phyloP scores from a whole-genome alignment of 2,797 vertebrate genomes.

The Morus bassanus region DNA sequence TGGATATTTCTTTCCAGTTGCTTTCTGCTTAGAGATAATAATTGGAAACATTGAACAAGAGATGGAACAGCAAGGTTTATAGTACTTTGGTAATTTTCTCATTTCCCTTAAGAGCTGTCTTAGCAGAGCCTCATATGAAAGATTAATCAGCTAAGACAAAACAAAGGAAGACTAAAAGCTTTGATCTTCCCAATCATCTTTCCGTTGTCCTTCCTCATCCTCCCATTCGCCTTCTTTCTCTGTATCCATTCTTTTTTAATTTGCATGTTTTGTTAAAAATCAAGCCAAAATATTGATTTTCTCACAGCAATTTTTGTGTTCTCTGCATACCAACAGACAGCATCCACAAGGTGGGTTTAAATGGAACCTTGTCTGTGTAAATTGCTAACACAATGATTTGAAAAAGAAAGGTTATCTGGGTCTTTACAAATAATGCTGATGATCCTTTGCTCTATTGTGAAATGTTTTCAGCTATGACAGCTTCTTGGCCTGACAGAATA shows the following conservation, averaged over 20 bases:
- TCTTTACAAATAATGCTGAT: neutral
- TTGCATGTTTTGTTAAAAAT: neutral
- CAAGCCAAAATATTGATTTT: neutral
- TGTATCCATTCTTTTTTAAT: neutral
- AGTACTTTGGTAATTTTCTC: neutral
- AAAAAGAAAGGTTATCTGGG: neutral
- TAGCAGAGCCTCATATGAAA: neutral
- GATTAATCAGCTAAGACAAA: neutral
- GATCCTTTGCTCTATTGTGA: neutral
- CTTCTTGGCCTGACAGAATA: neutral
- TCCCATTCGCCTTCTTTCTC: neutral
- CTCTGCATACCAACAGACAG: neutral
- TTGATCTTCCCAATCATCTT: neutral
- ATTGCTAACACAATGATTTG: neutral
- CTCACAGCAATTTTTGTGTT: neutral
- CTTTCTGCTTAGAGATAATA: neutral
- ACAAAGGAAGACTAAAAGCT: neutral
- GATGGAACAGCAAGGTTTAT: neutral
- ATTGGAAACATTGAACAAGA: neutral
- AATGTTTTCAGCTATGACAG: neutral
- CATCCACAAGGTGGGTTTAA: neutral
- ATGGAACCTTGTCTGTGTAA: neutral
- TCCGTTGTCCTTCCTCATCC: neutral
- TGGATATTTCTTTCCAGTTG: neutral
- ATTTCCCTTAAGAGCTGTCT: neutral